Conservation (phyloP, 2,113 vertebrate species). For the Pygoscelis adeliae region DNA sequence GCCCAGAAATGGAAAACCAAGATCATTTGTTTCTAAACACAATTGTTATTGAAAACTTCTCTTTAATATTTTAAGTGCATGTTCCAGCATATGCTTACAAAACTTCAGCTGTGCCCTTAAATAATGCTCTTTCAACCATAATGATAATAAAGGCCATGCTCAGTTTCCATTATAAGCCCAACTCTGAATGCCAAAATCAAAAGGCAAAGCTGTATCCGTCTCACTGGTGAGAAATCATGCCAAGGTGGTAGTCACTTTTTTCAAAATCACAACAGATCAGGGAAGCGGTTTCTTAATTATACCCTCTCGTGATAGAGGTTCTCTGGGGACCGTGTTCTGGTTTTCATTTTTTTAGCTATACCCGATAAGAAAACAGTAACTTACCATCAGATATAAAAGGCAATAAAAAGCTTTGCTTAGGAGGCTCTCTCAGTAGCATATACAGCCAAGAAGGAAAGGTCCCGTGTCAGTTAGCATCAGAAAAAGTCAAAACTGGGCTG, state of each 20-base stretch:
- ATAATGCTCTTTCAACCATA: background rate
- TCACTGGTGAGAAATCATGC: background rate
- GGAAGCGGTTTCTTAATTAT: background rate
- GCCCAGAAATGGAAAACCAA: constrained; percentile 16
- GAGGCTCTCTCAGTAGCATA: accelerated
- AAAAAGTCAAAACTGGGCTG: background rate
- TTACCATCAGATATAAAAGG: background rate
- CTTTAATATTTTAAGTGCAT: background rate
- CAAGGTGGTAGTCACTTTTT: background rate
- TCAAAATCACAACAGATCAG: background rate
- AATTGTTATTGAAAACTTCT: background rate
- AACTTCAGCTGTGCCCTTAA: background rate
- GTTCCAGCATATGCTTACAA: background rate
- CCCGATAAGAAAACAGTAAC: background rate
- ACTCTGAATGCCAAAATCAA: background rate
- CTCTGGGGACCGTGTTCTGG: background rate
- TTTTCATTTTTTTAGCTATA: background rate
- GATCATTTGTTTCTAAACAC: constrained; percentile 14
- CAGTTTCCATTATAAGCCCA: background rate
- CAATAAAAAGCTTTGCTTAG: background rate
- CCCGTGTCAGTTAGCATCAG: background rate
- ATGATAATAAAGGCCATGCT: background rate
- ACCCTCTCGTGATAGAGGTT: background rate
- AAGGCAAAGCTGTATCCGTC: background rate
- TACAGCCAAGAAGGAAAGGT: background rate